Percentiles rank a stretch among this genome's conserved stretches.
Evolutionary conservation across 2,113 vertebrate genomes (phyloP).

Genomic region (Grus americana): DNA sequence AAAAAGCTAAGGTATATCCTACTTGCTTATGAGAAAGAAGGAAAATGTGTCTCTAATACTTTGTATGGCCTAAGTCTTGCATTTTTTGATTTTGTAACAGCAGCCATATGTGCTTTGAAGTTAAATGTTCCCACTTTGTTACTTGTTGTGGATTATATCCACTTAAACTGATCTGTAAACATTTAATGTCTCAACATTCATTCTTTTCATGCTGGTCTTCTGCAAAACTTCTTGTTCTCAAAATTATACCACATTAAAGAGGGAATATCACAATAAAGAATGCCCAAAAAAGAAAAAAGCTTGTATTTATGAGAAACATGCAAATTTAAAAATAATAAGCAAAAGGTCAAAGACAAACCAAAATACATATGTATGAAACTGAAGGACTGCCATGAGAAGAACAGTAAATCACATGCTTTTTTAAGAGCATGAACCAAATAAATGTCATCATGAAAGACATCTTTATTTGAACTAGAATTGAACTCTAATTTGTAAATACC

Average conservation of each 20-base stretch:
- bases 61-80: slow-evolving; percentile 68
- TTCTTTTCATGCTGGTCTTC: slow-evolving; percentile 66
- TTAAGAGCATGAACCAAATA: slow-evolving; percentile 52
- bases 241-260: slow-evolving; percentile 69
- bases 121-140: slow-evolving; percentile 81
- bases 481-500: slow-evolving; percentile 55
- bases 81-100: slow-evolving; percentile 79
- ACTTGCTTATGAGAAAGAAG: not conserved
- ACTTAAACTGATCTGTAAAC: slow-evolving; percentile 77
- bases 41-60: slow-evolving; percentile 67
- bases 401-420: slow-evolving; percentile 49
- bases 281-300: slow-evolving; percentile 17
- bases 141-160: slow-evolving; percentile 76
- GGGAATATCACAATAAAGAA: slow-evolving; percentile 69
- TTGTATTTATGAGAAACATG: slow-evolving; percentile 60
- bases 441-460: slow-evolving; percentile 60
- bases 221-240: slow-evolving; percentile 69
- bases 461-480: slow-evolving; percentile 62
- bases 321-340: slow-evolving; percentile 60
- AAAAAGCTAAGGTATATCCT: slow-evolving; percentile 50
- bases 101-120: slow-evolving; percentile 86
- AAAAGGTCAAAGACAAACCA: slow-evolving; percentile 67
- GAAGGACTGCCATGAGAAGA: slow-evolving; percentile 25
- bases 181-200: slow-evolving; percentile 69
- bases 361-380: slow-evolving; percentile 56